Evolutionary conservation across 2,888 invertebrate species (phyloP), one percentile per base, ranked within the genome.

Genomic region (Nemotelus nigrinus): DNA sequence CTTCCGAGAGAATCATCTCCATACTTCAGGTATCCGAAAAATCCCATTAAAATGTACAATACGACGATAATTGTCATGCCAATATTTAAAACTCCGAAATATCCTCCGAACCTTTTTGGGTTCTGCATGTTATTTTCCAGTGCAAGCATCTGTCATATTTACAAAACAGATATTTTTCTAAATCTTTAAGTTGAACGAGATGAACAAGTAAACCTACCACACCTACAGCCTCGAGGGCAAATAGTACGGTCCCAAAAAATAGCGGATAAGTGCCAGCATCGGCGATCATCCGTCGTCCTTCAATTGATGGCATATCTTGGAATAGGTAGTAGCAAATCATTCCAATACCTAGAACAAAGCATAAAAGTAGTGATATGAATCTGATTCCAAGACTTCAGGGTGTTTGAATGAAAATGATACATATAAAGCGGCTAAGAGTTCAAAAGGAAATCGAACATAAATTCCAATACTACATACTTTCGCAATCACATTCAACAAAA

Each of bases 71-170:
- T 88, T 2, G 88, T 84, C 94, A 97, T 96, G 63, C 94, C 95
- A 8, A 92, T 88, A 84, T 96, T 96, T 3, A 97, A 88, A 2
- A 96, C 95, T 2, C 97, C 96, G 79, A 88, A 92, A 77, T 90
- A 90, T 2, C 93, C 92, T 2, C 92, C 91, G 86, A 97, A 96
- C 70, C 91, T 90, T 83, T 92, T 90, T 0, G 96, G 96, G 0
- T 92, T 92, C 84, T 92, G 91, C 96, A 97, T 96, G 84, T 94
- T 94, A 86, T 96, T 96, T 86, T 97, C 96, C 80, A 97, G 85
- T 2, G 97, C 95, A 70, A 97, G 91, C 58, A 97, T 94, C 97
- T 97, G 86, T 60, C 71, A 65, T 74, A 79, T 70, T 48, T 39
- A 71, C 0, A 2, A 55, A 45, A 63, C 5, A 60, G 2, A 47